Evolutionary conservation across 2,113 vertebrate species (phyloP).

Genomic region (Centropus unirufus): DNA sequence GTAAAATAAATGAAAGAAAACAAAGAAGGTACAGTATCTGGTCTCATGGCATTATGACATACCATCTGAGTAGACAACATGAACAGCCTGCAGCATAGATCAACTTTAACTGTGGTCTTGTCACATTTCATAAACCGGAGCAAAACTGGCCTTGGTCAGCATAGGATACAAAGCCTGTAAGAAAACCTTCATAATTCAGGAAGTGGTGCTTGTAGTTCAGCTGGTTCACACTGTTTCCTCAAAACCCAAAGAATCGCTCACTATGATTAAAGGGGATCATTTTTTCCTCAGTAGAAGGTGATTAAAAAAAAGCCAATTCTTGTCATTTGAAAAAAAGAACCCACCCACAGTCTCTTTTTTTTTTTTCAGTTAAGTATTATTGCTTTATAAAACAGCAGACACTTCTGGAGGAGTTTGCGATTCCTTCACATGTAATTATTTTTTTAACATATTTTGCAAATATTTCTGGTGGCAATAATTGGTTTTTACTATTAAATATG

Average conservation of each 20-base stretch:
- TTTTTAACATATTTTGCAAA: background rate
- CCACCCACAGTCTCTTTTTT: background rate
- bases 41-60: constrained; percentile 15
- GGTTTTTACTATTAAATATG: background rate
- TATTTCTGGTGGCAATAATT: background rate
- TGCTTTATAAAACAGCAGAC: background rate
- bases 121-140: constrained; percentile 35
- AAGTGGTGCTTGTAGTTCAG: background rate
- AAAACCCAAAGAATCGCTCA: background rate
- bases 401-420: background rate
- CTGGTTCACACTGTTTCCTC: background rate
- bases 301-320: background rate
- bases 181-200: background rate
- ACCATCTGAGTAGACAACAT: constrained; percentile 1
- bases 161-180: background rate
- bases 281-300: background rate
- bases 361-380: background rate
- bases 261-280: background rate
- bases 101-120: constrained; percentile 39
- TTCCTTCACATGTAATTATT: background rate
- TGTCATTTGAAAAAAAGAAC: background rate
- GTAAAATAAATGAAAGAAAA: constrained; percentile 45
- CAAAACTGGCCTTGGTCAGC: constrained; percentile 36
- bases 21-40: background rate
- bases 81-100: constrained; percentile 36